A percentile compares a stretch with the other conserved stretches of the same genome.
phyloP scores from a whole-genome alignment of 2,797 vertebrate genomes.

The Gallinago nigripennis region DNA sequence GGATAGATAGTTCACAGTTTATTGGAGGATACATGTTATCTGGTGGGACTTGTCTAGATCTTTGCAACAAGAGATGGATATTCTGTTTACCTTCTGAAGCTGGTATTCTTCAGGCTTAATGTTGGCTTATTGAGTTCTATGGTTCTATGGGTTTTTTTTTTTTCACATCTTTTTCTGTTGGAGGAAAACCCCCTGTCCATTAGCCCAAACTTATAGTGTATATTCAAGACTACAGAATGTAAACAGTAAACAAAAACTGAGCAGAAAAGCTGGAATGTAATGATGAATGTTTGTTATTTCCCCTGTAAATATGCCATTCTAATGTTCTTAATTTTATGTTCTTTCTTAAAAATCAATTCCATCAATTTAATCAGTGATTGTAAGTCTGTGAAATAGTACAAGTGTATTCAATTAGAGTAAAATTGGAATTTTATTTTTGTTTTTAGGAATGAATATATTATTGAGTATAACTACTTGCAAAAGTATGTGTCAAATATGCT shows the following conservation, averaged over 20 bases:
- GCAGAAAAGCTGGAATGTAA: neutral
- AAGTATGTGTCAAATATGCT: neutral
- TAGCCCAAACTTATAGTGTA: neutral
- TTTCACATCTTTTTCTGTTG: neutral
- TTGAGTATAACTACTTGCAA: neutral
- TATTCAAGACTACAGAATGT: neutral
- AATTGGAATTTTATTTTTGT: neutral
- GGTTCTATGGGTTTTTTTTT: fast-evolving
- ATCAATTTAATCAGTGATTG: neutral
- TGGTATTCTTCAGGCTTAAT: neutral
- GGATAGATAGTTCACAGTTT: neutral
- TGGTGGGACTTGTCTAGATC: neutral
- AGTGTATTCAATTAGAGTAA: neutral
- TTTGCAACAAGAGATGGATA: neutral
- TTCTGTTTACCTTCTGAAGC: neutral
- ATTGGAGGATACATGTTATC: neutral
- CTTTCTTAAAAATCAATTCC: neutral
- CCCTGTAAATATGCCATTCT: neutral
- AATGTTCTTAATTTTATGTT: neutral
- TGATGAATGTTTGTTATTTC: neutral
- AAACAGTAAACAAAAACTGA: neutral
- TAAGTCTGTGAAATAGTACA: neutral
- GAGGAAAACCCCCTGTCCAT: neutral
- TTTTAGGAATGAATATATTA: neutral
- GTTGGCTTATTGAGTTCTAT: neutral